These are phyloP conservation scores for Dynastes grantii DNA, from an alignment of 2,888 invertebrate genomes.

Conservation along the genomic window DNA sequence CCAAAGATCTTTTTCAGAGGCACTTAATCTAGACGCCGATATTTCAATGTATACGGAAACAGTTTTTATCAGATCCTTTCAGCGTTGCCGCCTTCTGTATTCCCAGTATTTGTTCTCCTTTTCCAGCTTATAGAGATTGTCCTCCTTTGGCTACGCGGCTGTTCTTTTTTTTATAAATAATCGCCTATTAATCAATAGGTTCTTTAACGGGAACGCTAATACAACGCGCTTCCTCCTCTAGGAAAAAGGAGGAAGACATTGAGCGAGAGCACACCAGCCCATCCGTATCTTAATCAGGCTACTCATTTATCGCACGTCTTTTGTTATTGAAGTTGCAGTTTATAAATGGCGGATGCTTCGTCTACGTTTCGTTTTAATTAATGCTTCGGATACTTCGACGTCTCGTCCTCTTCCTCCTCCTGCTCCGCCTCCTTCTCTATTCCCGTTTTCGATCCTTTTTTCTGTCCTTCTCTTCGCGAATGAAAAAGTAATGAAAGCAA, in stretches of 20 bases:
- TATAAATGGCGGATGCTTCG: conserved; percentile 43
- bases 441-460: neutral
- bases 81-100: conserved; percentile 1
- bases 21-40: conserved; percentile 47
- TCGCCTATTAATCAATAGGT: conserved; percentile 60
- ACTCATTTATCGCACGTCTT: conserved; percentile 57
- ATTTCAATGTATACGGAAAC: conserved; percentile 44
- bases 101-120: conserved; percentile 4
- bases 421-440: too few species aligned
- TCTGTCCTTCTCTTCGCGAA: neutral
- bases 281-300: conserved; percentile 59
- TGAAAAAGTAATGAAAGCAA: conserved; percentile 10
- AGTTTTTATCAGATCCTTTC: conserved; percentile 43
- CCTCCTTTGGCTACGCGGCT: neutral
- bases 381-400: conserved; percentile 55
- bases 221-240: neutral
- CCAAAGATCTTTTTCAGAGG: conserved; percentile 43
- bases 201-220: conserved; percentile 19
- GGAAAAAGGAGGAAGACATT: neutral
- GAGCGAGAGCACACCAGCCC: neutral
- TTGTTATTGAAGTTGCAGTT: conserved; percentile 60
- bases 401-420: conserved; percentile 26
- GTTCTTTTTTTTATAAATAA: conserved; percentile 58
- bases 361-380: conserved; percentile 52
- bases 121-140: neutral